Conservation (phyloP, 2,797 vertebrate species). For the Sarcoramphus papa region DNA sequence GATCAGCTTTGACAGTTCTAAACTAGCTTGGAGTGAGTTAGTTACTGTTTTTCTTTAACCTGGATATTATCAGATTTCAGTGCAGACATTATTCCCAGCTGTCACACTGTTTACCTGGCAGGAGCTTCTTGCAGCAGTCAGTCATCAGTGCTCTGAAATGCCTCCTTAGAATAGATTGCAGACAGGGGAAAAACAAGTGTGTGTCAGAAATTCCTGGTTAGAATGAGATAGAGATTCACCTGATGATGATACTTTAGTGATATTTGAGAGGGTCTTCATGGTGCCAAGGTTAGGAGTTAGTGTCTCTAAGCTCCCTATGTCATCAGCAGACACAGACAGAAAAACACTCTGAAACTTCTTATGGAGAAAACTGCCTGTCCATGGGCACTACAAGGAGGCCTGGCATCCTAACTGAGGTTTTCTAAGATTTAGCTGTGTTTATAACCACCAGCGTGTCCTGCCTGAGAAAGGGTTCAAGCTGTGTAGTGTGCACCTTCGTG, state of each 20-base stretch:
- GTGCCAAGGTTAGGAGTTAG: not conserved
- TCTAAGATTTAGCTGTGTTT: not conserved
- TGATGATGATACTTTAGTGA: not conserved
- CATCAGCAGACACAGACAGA: fast-evolving
- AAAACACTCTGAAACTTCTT: not conserved
- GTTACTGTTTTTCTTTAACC: not conserved
- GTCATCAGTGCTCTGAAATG: not conserved
- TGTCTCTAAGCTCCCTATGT: not conserved
- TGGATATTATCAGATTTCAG: not conserved
- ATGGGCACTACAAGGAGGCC: not conserved
- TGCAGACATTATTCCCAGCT: not conserved
- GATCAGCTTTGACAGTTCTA: not conserved
- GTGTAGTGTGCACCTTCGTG: not conserved
- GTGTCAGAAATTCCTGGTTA: not conserved
- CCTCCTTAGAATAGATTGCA: not conserved
- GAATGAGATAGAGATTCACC: not conserved
- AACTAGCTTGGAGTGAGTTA: not conserved
- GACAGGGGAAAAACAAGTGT: not conserved
- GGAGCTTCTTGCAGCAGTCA: not conserved
- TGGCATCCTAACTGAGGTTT: not conserved
- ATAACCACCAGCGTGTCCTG: not conserved
- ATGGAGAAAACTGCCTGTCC: not conserved
- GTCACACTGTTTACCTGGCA: conserved; percentile 4
- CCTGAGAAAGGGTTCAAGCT: not conserved
- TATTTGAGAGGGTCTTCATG: not conserved